A percentile compares a stretch with the other conserved stretches of the same genome.
These are phyloP conservation scores for Hylaea fasciaria DNA, from an alignment of 2,888 invertebrate genomes.

Conservation along the genomic window DNA sequence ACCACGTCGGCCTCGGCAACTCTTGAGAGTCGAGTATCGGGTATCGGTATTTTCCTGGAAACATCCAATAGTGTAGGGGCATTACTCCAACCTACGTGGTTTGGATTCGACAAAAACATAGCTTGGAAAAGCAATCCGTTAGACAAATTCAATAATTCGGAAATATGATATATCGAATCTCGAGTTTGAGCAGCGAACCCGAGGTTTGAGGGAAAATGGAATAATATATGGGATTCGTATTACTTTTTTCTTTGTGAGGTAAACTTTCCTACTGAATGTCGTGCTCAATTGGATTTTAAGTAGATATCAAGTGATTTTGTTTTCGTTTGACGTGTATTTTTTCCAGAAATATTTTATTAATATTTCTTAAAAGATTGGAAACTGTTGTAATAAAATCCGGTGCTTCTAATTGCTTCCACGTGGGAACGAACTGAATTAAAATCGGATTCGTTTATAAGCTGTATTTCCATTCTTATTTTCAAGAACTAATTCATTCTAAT, in stretches of 20 bases:
- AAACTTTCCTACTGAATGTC: neutral
- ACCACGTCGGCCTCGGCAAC: too few species aligned
- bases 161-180: constrained; percentile 22
- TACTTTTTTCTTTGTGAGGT: constrained; percentile 2
- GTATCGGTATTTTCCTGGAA: neutral
- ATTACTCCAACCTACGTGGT: constrained; percentile 2
- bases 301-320: too few species aligned
- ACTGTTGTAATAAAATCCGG: too few species aligned
- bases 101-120: constrained; percentile 17
- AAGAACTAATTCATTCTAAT: too few species aligned
- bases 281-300: too few species aligned
- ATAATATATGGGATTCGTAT: neutral
- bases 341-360: too few species aligned
- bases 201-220: neutral
- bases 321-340: too few species aligned
- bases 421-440: too few species aligned
- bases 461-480: too few species aligned
- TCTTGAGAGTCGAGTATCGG: neutral
- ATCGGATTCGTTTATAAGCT: too few species aligned
- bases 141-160: constrained; percentile 25
- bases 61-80: neutral
- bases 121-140: constrained; percentile 18
- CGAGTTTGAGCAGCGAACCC: constrained; percentile 4
- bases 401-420: too few species aligned
- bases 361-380: too few species aligned